Conservation (phyloP, 2,888 invertebrate species). For the Ectobius pallidus region DNA sequence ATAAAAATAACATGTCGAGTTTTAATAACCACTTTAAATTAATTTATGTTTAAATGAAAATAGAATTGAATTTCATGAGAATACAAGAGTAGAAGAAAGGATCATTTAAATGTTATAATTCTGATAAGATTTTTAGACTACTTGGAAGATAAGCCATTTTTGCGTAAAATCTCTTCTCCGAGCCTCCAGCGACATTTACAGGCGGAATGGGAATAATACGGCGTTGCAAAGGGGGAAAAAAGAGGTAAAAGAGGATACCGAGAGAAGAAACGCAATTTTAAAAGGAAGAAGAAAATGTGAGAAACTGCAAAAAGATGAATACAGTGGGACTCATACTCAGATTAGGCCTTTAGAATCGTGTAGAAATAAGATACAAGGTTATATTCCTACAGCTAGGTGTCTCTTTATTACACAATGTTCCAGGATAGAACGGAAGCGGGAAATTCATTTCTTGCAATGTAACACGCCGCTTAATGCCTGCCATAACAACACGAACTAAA, state of each 20-base stretch:
- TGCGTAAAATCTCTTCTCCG: background rate
- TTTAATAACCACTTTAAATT: no score
- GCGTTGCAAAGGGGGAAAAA: background rate
- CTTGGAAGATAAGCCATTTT: background rate
- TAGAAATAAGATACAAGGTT: constrained; percentile 4
- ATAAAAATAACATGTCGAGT: no score
- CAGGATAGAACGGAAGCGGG: background rate
- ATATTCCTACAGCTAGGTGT: background rate
- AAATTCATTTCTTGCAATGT: background rate
- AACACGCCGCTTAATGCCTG: background rate
- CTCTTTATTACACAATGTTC: constrained; percentile 8
- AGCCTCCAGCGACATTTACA: background rate
- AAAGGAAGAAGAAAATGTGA: background rate
- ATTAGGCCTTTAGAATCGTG: background rate
- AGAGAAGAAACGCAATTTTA: constrained; percentile 20
- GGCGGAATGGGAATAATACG: background rate
- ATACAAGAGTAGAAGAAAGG: no score
- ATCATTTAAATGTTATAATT: no score
- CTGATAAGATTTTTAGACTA: no score
- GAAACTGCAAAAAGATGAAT: constrained; percentile 5
- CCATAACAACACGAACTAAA: background rate
- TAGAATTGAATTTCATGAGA: no score
- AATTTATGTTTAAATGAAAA: no score
- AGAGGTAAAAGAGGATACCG: background rate
- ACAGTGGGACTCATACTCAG: background rate